Conservation (phyloP, 2,797 vertebrate species). For the Hippocampus kuda region DNA sequence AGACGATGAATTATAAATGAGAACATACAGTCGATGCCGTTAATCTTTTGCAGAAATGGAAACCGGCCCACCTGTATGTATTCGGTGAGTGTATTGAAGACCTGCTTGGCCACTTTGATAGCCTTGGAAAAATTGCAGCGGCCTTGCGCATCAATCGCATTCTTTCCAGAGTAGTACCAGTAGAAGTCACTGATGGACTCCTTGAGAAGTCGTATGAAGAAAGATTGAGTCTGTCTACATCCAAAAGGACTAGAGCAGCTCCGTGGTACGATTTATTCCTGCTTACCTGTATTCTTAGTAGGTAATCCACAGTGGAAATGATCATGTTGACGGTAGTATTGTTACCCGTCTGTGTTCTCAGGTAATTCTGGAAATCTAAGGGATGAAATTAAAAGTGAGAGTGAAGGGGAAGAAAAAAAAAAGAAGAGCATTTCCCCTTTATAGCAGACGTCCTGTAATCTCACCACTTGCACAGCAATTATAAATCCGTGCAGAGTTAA, state of each 20-base stretch:
- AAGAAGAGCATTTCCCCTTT: not conserved
- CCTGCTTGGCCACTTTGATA: constrained; percentile 89
- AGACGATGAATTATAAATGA: not conserved
- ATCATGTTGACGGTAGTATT: constrained; percentile 95
- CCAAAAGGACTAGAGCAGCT: not conserved
- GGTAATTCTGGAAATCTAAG: constrained; percentile 89
- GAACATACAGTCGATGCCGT: not conserved
- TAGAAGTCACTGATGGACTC: constrained; percentile 97
- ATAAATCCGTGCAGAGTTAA: not conserved
- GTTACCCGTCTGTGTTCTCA: constrained; percentile 92
- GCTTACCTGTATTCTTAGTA: constrained; percentile 84
- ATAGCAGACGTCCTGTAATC: not conserved
- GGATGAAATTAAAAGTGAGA: not conserved
- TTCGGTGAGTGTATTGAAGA: constrained; percentile 93
- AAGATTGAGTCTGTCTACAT: not conserved
- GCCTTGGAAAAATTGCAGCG: constrained; percentile 91
- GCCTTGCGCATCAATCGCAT: constrained; percentile 83
- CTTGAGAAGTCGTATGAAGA: constrained; percentile 49
- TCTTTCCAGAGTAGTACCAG: constrained; percentile 94
- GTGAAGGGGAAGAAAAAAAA: not conserved
- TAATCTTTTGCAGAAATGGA: not conserved
- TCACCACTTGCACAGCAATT: not conserved
- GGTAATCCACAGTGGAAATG: constrained; percentile 93
- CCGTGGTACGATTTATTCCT: not conserved
- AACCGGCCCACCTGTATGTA: constrained; percentile 83